These are phyloP conservation scores for Cheilosia grossa DNA, from an alignment of 2,888 invertebrate genomes.

Conservation along the genomic window DNA sequence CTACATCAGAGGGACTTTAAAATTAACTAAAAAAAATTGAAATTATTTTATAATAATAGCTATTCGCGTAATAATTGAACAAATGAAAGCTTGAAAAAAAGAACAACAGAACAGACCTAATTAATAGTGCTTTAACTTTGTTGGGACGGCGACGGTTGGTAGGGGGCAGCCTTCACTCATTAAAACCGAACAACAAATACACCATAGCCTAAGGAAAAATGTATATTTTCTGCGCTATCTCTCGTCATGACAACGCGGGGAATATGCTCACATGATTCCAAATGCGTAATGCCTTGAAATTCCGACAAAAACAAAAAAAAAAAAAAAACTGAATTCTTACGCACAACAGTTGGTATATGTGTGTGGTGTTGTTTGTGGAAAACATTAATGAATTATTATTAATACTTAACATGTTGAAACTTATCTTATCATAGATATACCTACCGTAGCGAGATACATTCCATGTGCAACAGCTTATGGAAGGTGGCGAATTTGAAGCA, in stretches of 20 bases:
- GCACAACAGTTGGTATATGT: not conserved
- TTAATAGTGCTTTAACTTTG: slow-evolving; percentile 40
- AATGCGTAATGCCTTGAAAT: slow-evolving; percentile 63
- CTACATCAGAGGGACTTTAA: slow-evolving; percentile 39
- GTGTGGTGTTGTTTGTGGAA: not conserved
- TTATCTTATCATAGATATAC: slow-evolving; percentile 49
- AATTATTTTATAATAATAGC: not conserved
- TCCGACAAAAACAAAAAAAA: slow-evolving; percentile 22
- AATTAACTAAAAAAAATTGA: slow-evolving; percentile 18
- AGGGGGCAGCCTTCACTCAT: slow-evolving; percentile 12
- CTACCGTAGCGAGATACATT: not conserved
- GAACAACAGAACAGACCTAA: slow-evolving; percentile 29
- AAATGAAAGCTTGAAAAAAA: slow-evolving; percentile 26
- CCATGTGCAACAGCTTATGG: not conserved
- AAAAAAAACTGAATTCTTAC: not conserved
- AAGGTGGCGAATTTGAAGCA: too few relatives aligned
- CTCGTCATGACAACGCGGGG: slow-evolving; percentile 56
- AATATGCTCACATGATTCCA: slow-evolving; percentile 63
- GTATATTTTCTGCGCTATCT: slow-evolving; percentile 44
- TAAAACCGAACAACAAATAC: slow-evolving; percentile 10
- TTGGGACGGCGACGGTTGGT: not conserved
- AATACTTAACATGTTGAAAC: slow-evolving; percentile 25
- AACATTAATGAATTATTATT: slow-evolving; percentile 44
- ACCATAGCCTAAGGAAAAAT: slow-evolving; percentile 5
- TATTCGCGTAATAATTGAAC: slow-evolving; percentile 41